Percentiles rank a stretch among this genome's conserved stretches.
Conservation (phyloP, 2,888 invertebrate species). For the Aromia moschata region DNA sequence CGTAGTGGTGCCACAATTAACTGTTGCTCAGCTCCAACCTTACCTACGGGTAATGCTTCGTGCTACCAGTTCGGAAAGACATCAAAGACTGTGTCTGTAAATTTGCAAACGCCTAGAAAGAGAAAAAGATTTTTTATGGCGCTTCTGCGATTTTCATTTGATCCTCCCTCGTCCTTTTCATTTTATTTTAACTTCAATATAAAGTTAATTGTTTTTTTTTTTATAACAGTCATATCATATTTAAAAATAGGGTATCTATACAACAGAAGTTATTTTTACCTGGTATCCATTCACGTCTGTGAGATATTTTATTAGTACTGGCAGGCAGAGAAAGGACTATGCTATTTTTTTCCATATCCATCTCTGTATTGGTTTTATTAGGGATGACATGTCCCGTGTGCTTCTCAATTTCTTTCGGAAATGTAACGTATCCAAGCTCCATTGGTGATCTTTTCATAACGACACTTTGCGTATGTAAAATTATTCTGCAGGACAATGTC, state of each 20-base stretch:
- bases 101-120: too few relatives aligned
- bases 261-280: conserved; percentile 29
- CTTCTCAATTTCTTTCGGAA: conserved; percentile 31
- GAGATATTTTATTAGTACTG: conserved; percentile 20
- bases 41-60: too few relatives aligned
- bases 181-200: too few relatives aligned
- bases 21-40: too few relatives aligned
- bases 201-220: too few relatives aligned
- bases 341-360: conserved; percentile 2
- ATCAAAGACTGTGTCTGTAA: too few relatives aligned
- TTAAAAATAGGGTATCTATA: too few relatives aligned
- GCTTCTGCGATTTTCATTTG: too few relatives aligned
- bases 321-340: conserved; percentile 5
- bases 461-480: conserved; percentile 20
- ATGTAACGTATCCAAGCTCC: conserved; percentile 36
- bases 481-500: conserved; percentile 17
- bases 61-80: too few relatives aligned
- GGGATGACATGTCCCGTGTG: conserved; percentile 15
- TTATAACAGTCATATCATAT: too few relatives aligned
- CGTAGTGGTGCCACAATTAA: background rate
- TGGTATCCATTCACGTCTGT: conserved; percentile 34
- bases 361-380: conserved; percentile 25
- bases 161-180: too few relatives aligned
- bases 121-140: too few relatives aligned
- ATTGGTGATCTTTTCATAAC: conserved; percentile 36